Evolutionary conservation across 1,140 invertebrate species (phyloP), one percentile per base, ranked within the genome.

Genomic region (Diorhabda elongata): DNA sequence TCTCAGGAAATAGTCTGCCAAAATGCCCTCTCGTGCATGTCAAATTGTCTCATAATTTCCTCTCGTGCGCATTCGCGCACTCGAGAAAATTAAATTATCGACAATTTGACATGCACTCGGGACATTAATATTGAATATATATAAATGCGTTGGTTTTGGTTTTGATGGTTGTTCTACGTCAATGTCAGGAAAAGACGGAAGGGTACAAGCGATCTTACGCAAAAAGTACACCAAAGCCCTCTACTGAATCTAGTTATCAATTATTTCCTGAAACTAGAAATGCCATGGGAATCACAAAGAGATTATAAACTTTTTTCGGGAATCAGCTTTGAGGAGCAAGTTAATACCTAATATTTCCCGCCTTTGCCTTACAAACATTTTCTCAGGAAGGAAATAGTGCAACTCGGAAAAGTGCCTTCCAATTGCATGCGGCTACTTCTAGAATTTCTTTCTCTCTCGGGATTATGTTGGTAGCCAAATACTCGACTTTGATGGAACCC

Each of bases 241-340:
- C 79, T 75, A 73, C 70, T 82, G 58, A 81, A 77, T 26, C 26
- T 26, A 26, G 26, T 81, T 26, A 26, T 80, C 4, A 81, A 80
- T 76, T 76, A 80, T 68, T 79, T 64, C 71, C 72, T 56, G 74
- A 79, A 75, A 76, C 80, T 69, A 59, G 74, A 73, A 80, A 80
- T 65, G 68, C 73, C 41, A 73, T 77, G 66, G 74, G 70, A 69
- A 79, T 76, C 56, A 74, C 71, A 79, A 79, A 73, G 71, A 78
- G 71, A 74, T 70, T 65, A 77, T 81, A 65, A 74, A 71, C 44
- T 79, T 78, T 74, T 80, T 80, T 72, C 69, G 75, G 58, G 75
- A 79, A 74, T 75, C 76, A 58, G 63, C 72, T 74, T 74, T 75
- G 61, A 74, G 75, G 67, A 75, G 75, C 61, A 77, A 26, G 26